A percentile compares a stretch with the other conserved stretches of the same genome.
These are phyloP conservation scores for Zelostemma sp. DNA, from an alignment of 1,140 invertebrate genomes.

Conservation along the genomic window DNA sequence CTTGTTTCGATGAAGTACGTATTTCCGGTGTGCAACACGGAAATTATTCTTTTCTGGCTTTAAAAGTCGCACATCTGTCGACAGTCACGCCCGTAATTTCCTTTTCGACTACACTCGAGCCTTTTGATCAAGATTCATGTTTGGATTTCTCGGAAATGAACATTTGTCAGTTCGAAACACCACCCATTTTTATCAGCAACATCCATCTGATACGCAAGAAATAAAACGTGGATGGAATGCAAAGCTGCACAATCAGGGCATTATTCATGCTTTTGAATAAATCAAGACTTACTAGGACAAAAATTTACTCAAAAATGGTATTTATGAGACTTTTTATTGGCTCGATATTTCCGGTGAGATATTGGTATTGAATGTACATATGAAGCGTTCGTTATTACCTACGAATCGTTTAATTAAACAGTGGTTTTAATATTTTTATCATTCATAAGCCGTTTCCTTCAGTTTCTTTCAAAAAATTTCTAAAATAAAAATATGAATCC, in stretches of 20 bases:
- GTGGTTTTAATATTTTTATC: no score
- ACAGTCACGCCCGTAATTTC: constrained; percentile 10
- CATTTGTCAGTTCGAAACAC: constrained; percentile 3
- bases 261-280: constrained; percentile 6
- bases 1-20: constrained; percentile 12
- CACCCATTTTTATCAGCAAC: constrained; percentile 4
- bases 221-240: constrained; percentile 2
- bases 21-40: not conserved
- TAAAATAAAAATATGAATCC: no score
- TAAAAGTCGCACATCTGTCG: not conserved
- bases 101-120: not conserved
- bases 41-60: constrained; percentile 6
- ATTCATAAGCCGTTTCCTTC: no score
- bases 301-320: not conserved
- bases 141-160: constrained; percentile 7
- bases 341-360: no score
- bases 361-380: no score
- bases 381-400: no score
- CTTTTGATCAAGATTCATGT: constrained; percentile 6
- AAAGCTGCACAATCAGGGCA: constrained; percentile 2
- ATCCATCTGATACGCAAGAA: constrained; percentile 4
- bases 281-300: not conserved
- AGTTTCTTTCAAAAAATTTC: no score
- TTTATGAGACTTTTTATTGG: not conserved
- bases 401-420: no score